Conservation (phyloP, 2,113 vertebrate species). For the Datnioides undecimradiatus region DNA sequence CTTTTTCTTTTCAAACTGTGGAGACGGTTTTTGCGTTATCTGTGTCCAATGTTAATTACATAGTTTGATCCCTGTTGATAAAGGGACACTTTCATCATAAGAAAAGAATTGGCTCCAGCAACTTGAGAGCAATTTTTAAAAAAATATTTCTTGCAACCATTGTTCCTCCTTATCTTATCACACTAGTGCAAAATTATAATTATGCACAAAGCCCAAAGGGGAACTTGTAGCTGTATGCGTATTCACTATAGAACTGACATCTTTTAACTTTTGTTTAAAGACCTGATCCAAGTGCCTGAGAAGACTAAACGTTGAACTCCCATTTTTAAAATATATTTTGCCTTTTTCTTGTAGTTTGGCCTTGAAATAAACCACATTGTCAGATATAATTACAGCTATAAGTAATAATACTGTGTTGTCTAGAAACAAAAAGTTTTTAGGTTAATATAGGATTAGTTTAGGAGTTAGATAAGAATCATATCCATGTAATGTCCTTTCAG, state of each 20-base stretch:
- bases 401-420: not conserved
- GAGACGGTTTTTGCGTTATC: conserved; percentile 62
- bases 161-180: conserved; percentile 73
- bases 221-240: conserved; percentile 40
- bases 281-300: not conserved
- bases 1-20: conserved; percentile 47
- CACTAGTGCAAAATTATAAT: conserved; percentile 69
- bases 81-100: conserved; percentile 69
- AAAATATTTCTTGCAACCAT: conserved; percentile 44
- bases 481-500: not conserved
- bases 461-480: not conserved
- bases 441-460: not conserved
- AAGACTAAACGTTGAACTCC: not conserved
- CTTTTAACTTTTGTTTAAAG: conserved; percentile 52
- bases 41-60: conserved; percentile 73
- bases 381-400: not conserved
- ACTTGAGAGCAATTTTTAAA: conserved; percentile 47
- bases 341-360: not conserved
- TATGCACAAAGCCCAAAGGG: conserved; percentile 63
- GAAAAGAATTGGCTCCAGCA: conserved; percentile 71
- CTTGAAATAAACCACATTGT: not conserved
- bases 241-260: conserved; percentile 41
- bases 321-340: not conserved
- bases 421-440: not conserved
- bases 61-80: conserved; percentile 72